Evolutionary conservation across 2,888 invertebrate species (phyloP).

Genomic region (Drosophila fulvimacula): DNA sequence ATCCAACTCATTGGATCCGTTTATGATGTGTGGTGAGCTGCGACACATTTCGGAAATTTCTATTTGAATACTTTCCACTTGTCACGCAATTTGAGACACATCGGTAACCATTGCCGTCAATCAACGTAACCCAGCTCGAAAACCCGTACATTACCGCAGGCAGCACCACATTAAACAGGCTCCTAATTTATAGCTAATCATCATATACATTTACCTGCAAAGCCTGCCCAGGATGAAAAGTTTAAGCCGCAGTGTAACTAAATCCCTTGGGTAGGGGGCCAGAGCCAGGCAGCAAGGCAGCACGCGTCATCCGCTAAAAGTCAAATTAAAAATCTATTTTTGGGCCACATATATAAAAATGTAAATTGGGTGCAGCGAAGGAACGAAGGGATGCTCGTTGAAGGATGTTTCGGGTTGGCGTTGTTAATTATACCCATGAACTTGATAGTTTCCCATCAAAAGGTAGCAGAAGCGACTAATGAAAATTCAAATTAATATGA

Average conservation of each 20-base stretch:
- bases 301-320: constrained; percentile 53
- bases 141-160: constrained; percentile 26
- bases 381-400: not conserved
- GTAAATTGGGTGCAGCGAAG: constrained; percentile 1
- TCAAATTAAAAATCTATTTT: constrained; percentile 76
- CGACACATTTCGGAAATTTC: constrained; percentile 25
- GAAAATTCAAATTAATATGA: constrained; percentile 67
- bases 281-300: constrained; percentile 30
- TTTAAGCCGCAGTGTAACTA: constrained; percentile 49
- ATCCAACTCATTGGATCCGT: constrained; percentile 1
- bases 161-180: constrained; percentile 41
- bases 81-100: constrained; percentile 50
- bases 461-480: constrained; percentile 47
- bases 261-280: constrained; percentile 12
- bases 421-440: constrained; percentile 75
- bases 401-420: constrained; percentile 18
- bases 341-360: constrained; percentile 62
- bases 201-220: constrained; percentile 44
- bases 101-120: constrained; percentile 20
- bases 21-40: constrained; percentile 13
- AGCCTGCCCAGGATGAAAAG: constrained; percentile 41
- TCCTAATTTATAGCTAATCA: constrained; percentile 54
- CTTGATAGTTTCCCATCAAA: constrained; percentile 76
- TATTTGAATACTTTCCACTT: constrained; percentile 38
- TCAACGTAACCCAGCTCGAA: constrained; percentile 21